Base-by-base conservation (phyloP, 1,140 invertebrate genomes). In the Hormaphis cornu region DNA sequence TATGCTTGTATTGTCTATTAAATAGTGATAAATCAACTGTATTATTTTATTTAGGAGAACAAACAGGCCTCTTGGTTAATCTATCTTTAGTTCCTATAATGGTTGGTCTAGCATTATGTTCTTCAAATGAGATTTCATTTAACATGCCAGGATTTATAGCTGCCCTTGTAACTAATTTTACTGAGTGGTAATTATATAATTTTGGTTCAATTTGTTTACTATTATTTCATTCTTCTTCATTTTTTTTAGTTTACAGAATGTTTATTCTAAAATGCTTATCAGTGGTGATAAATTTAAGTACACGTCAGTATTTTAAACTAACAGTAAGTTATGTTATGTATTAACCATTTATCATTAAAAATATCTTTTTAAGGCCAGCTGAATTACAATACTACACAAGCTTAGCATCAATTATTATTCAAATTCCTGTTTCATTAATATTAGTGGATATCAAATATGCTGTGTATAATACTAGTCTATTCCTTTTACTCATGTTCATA, bases 301-400 rank as follows among this genome's bases (percentile, higher is more conserved):
- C 75, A 89, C 86, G 88, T 90, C 81, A 84, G 86, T 85, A 72
- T 72, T 70, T 71, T 59, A 61, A 26, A 40, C 24, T 12, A 48
- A n/a, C n/a, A n/a, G n/a, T n/a, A n/a, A n/a, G n/a, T n/a, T n/a
- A n/a, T n/a, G n/a, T n/a, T n/a, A n/a, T n/a, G n/a, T n/a, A n/a
- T n/a, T 37, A 18, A 3, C 20, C 12, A 48, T 18, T 66, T 71
- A 48, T n/a, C n/a, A 63, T 73, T 73, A 71, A 69, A 66, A 50
- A 78, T 37, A 54, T 58, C 18, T 61, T 58, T 77, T 77, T 22
- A 73, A 91, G 89, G n/a, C 89, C 90, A 69, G 88, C 89, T 58
- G 89, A 92, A 76, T 78, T 92, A 12, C 90, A 92, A 79, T 91
- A 91, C 79, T 92, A 90, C 78, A 91, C 89, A 12, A 89, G 87